Percentiles rank a stretch among this genome's conserved stretches.
These are phyloP conservation scores for Labeo catla DNA, from an alignment of 2,113 vertebrate species.

Conservation along the genomic window DNA sequence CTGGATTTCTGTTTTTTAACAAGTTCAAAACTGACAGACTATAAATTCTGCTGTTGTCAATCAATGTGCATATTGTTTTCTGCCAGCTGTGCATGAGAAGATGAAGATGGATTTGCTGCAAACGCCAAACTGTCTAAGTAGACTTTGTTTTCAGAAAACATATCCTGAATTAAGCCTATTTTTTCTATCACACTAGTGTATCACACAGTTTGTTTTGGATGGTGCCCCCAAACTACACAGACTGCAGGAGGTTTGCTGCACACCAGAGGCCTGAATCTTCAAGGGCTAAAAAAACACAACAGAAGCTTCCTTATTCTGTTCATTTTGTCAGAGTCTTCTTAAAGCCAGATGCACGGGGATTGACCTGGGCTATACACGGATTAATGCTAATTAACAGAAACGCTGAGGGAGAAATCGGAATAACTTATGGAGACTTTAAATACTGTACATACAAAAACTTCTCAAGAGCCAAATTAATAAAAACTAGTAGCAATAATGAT, in stretches of 20 bases:
- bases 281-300: not conserved
- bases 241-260: not conserved
- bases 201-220: not conserved
- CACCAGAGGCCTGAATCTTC: not conserved
- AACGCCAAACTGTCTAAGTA: not conserved
- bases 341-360: not conserved
- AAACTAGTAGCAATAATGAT: constrained; percentile 16
- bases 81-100: not conserved
- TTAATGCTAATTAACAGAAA: not conserved
- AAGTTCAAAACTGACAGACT: not conserved
- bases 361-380: not conserved
- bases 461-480: constrained; percentile 19
- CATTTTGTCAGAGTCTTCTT: constrained; percentile 3
- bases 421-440: not conserved
- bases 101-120: not conserved
- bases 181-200: not conserved
- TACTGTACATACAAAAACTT: not conserved
- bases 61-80: not conserved
- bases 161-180: not conserved
- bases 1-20: not conserved
- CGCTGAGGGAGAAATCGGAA: not conserved
- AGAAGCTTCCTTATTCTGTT: not conserved
- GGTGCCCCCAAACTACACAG: not conserved
- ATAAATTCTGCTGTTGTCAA: not conserved
- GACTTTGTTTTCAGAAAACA: not conserved